Base-by-base conservation (phyloP, 2,797 vertebrate genomes). In the Thamnophis elegans region DNA sequence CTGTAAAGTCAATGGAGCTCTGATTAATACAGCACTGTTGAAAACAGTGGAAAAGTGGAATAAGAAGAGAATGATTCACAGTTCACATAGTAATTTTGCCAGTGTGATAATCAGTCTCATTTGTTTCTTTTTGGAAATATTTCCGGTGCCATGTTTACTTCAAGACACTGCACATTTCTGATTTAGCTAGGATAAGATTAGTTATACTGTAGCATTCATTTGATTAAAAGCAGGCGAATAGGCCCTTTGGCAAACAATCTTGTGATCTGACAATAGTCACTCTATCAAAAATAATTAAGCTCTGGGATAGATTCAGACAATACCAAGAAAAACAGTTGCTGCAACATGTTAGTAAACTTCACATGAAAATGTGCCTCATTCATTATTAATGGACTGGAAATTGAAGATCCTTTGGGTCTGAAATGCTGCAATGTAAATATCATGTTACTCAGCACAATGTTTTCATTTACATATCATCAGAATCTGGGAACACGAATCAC, bases 331-430 rank as follows among this genome's bases (percentile, higher is more conserved):
- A 94, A 73, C 94, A 95, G 60, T 92, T 92, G 87, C 93, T 89
- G 91, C 93, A 94, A 92, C 91, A 88, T 95, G 93, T 95, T 94
- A 96, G 95, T 95, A 95, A 95, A 92, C 85, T 94, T 78, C 54
- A 58, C 90, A 89, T 94, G 92, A 95, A 96, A 95, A 87, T 18
- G 89, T 92, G 65, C 92, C 95, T 97, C 96, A 95, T 94, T 93
- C 95, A 94, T 95, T 96, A 96, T 96, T 96, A 95, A 96, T 92
- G 96, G 95, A 85, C 89, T 93, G 92, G 93, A 95, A 93, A 88
- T 91, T 47, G 47, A 97, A 90, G 92, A 95, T 78, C 87, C 93
- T 94, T 89, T 32, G 90, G 56, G 78, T 87, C 73, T 96, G 54
- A 88, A 95, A 91, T 90, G 85, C 93, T 94, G 96, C 95, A 93